These are phyloP conservation scores for Brenthis daphne DNA, from an alignment of 2,888 invertebrate species.

Conservation along the genomic window DNA sequence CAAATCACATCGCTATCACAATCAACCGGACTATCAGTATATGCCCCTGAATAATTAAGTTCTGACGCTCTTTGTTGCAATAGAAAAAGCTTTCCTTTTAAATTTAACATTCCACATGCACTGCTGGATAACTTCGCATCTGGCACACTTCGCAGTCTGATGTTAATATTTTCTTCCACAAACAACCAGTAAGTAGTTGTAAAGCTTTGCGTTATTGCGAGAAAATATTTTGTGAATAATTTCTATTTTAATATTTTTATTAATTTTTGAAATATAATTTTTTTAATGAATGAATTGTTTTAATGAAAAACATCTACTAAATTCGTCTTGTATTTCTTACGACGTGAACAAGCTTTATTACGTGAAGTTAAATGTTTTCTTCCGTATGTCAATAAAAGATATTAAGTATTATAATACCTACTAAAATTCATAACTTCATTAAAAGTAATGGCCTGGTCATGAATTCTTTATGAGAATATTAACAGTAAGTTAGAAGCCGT, in stretches of 20 bases:
- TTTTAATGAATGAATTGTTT: too few relatives aligned
- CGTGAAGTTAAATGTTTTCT: too few relatives aligned
- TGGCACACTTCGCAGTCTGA: background rate
- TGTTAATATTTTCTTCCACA: conserved; percentile 5
- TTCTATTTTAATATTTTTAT: too few relatives aligned
- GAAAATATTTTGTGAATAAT: too few relatives aligned
- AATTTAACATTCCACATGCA: background rate
- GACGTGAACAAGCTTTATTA: too few relatives aligned
- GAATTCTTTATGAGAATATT: conserved; percentile 1
- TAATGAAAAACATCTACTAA: too few relatives aligned
- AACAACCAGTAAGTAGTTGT: background rate
- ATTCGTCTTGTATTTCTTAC: too few relatives aligned
- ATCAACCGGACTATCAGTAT: background rate
- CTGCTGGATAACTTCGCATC: background rate
- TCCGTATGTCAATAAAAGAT: too few relatives aligned
- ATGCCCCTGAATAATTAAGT: background rate
- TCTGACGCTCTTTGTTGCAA: background rate
- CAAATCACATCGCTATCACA: too few relatives aligned
- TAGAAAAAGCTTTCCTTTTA: conserved; percentile 4
- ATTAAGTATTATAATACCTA: too few relatives aligned
- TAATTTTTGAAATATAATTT: too few relatives aligned
- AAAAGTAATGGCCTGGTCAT: background rate
- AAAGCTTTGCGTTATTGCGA: background rate
- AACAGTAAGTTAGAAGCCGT: conserved; percentile 1
- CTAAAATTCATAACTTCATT: background rate